These are phyloP conservation scores for Drosophila melanosoma DNA, from an alignment of 2,888 invertebrate species.

Conservation along the genomic window DNA sequence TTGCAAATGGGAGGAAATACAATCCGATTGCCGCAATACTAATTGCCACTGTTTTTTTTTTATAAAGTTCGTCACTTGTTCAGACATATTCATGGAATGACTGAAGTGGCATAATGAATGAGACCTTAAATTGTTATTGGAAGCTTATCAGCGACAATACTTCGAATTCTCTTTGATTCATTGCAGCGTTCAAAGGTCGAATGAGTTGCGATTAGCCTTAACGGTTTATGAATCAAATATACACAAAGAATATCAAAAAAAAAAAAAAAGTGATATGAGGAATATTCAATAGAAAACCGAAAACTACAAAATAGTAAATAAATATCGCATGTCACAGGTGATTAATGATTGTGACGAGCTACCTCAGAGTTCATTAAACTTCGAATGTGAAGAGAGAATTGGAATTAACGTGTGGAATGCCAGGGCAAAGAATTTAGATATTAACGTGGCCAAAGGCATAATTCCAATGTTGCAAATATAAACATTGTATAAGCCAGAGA, in stretches of 20 bases:
- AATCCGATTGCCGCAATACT: constrained; percentile 8
- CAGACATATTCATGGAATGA: constrained; percentile 2
- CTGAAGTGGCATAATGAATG: constrained; percentile 10
- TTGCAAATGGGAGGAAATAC: constrained; percentile 17
- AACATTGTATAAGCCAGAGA: constrained; percentile 38
- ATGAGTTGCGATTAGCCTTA: constrained; percentile 17
- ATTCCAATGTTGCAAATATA: constrained; percentile 27
- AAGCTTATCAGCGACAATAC: constrained; percentile 24
- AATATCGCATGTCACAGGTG: constrained; percentile 10
- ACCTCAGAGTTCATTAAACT: constrained; percentile 44
- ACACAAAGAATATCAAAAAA: background rate
- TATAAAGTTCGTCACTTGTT: constrained; percentile 17
- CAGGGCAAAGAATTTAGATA: constrained; percentile 3
- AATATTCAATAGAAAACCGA: background rate
- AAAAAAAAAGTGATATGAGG: background rate
- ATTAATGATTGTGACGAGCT: constrained; percentile 27
- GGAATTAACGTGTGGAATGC: background rate
- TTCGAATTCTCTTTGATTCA: constrained; percentile 27
- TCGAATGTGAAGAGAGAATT: background rate
- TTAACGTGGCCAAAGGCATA: constrained; percentile 15
- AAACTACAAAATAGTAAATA: constrained; percentile 3
- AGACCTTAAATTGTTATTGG: background rate
- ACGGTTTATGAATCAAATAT: constrained; percentile 10
- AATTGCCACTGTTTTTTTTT: constrained; percentile 4
- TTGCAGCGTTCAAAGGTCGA: constrained; percentile 11